Conservation (phyloP, 1,140 invertebrate species). For the Cyphomyrmex costatus region DNA sequence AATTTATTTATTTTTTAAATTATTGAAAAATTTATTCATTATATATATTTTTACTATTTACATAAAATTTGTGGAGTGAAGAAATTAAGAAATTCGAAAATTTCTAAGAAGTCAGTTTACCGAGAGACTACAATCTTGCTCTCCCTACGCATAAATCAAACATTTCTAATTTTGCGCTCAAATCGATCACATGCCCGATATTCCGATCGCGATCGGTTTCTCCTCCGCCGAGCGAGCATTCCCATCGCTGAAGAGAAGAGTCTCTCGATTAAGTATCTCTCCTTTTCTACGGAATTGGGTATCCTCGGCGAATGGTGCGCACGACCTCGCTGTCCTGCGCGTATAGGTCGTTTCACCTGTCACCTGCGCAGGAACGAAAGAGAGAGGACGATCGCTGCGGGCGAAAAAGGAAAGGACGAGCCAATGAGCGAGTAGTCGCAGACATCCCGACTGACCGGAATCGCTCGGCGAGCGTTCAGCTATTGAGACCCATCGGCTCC, state of each 20-base stretch:
- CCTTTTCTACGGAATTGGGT: conserved; percentile 75
- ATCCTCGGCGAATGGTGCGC: conserved; percentile 72
- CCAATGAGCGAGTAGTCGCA: conserved; percentile 30
- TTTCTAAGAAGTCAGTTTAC: background rate
- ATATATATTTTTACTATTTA: background rate
- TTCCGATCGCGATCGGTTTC: conserved; percentile 49
- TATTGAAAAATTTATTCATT: background rate
- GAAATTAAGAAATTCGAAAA: background rate
- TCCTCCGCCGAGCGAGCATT: conserved; percentile 50
- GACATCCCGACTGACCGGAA: conserved; percentile 62
- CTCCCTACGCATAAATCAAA: background rate
- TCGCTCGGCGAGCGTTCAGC: conserved; percentile 15
- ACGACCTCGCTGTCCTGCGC: conserved; percentile 74
- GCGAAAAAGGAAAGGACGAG: conserved; percentile 72
- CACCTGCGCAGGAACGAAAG: conserved; percentile 76
- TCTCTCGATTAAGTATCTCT: conserved; percentile 68
- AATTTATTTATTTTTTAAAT: background rate
- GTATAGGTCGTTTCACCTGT: conserved; percentile 79
- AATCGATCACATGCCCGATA: conserved; percentile 28
- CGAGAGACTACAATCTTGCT: background rate
- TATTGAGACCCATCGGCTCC: conserved; percentile 7
- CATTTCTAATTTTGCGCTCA: conserved; percentile 21
- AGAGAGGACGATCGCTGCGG: conserved; percentile 74
- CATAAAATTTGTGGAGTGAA: background rate
- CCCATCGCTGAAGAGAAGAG: conserved; percentile 54